Conservation (phyloP, 1,140 invertebrate genomes). For the Plutomurus gul region DNA sequence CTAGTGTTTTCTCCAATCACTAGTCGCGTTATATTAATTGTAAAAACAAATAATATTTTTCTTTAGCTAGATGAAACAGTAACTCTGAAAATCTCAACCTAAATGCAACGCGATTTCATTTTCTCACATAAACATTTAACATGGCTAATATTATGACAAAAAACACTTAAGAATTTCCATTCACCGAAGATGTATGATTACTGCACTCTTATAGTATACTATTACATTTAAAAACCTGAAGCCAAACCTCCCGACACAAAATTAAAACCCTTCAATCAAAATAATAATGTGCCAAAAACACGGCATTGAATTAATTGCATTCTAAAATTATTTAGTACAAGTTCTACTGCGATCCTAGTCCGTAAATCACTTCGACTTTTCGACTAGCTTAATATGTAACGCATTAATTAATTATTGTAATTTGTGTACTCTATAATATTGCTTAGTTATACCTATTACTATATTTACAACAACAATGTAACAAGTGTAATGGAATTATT, state of each 20-base stretch:
- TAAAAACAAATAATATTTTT: no score
- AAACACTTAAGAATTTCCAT: not conserved
- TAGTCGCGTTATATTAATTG: no score
- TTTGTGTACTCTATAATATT: not conserved
- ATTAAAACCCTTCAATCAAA: constrained; percentile 28
- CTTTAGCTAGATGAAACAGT: no score
- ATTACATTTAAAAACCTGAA: constrained; percentile 1
- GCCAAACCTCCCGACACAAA: constrained; percentile 23
- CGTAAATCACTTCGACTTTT: constrained; percentile 11
- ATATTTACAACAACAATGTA: constrained; percentile 24
- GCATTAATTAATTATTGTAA: constrained; percentile 3
- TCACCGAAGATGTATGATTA: not conserved
- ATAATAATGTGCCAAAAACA: not conserved
- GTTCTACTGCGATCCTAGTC: constrained; percentile 18
- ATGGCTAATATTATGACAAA: no score
- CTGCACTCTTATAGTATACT: no score
- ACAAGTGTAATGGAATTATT: constrained; percentile 27
- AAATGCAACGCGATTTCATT: no score
- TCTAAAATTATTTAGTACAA: constrained; percentile 10
- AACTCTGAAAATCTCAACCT: no score
- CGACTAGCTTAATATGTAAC: constrained; percentile 24
- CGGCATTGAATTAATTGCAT: no score
- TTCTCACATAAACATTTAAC: no score
- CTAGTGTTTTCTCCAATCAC: no score
- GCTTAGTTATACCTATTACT: no score